Evolutionary conservation across 2,888 invertebrate genomes (phyloP).

Genomic region (Lepidocyrtoides sp.): DNA sequence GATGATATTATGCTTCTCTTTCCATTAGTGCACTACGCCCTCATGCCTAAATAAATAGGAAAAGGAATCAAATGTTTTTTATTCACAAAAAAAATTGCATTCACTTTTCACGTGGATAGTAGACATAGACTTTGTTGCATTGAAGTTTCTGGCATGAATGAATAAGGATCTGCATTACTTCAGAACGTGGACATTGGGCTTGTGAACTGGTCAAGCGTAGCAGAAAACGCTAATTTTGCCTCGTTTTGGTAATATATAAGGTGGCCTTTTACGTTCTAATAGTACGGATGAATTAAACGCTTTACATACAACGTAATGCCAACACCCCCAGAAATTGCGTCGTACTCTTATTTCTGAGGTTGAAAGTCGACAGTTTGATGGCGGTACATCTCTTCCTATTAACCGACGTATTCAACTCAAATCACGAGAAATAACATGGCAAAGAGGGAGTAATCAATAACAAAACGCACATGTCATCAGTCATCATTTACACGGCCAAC

Average conservation of each 20-base stretch:
- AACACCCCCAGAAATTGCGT: slow-evolving; percentile 19
- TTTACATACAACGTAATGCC: background rate
- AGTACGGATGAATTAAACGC: background rate
- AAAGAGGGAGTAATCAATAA: background rate
- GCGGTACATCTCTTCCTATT: background rate
- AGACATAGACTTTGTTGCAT: background rate
- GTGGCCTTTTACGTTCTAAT: background rate
- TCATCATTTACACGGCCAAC: background rate
- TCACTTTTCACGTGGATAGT: slow-evolving; percentile 30
- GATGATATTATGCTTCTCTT: no score
- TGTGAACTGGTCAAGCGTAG: background rate
- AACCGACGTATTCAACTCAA: background rate
- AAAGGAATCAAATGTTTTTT: no score
- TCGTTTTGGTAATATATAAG: background rate
- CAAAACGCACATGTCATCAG: background rate
- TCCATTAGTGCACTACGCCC: no score
- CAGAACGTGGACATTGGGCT: background rate
- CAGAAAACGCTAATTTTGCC: background rate
- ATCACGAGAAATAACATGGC: background rate
- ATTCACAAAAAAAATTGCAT: background rate
- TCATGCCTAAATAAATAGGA: no score
- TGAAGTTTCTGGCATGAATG: background rate
- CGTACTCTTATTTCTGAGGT: slow-evolving; percentile 25
- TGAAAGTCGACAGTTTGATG: background rate
- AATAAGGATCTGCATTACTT: no score